phyloP scores from a whole-genome alignment of 2,888 invertebrate species.

The Cenopis cana region DNA sequence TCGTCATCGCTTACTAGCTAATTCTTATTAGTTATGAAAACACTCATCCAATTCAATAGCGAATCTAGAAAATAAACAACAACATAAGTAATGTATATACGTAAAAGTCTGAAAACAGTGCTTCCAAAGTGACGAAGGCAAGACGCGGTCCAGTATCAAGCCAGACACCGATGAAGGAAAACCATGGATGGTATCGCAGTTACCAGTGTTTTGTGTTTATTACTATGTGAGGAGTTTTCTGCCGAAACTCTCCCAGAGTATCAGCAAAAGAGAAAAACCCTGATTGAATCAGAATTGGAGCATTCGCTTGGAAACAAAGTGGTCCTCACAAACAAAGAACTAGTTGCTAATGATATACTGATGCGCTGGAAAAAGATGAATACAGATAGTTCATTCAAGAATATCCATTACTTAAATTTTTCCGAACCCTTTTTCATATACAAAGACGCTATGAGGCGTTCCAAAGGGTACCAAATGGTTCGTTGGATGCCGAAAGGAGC shows the following conservation, averaged over 20 bases:
- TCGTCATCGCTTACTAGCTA: neutral
- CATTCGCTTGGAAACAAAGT: conserved; percentile 78
- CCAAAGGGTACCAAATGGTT: conserved; percentile 88
- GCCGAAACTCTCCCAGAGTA: neutral
- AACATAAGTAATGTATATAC: neutral
- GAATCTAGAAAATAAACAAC: neutral
- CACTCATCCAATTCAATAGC: neutral
- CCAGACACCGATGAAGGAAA: neutral
- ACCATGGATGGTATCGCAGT: neutral
- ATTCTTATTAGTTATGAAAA: neutral
- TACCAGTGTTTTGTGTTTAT: neutral
- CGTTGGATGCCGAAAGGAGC: conserved; percentile 90
- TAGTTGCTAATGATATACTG: conserved; percentile 81
- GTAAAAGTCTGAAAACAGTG: neutral
- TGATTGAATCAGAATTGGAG: neutral
- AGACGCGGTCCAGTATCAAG: neutral
- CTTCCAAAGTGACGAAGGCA: neutral
- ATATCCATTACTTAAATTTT: conserved; percentile 85
- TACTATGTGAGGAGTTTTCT: neutral
- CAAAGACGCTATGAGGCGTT: conserved; percentile 84
- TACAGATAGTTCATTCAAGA: conserved; percentile 68
- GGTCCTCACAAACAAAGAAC: conserved; percentile 75
- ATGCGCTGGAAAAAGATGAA: conserved; percentile 84
- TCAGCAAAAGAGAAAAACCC: neutral
- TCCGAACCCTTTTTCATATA: conserved; percentile 87